A percentile compares a stretch with the other conserved stretches of the same genome.
Evolutionary conservation across 1,140 invertebrate species (phyloP).

Genomic region (Conopomorpha cramerella): DNA sequence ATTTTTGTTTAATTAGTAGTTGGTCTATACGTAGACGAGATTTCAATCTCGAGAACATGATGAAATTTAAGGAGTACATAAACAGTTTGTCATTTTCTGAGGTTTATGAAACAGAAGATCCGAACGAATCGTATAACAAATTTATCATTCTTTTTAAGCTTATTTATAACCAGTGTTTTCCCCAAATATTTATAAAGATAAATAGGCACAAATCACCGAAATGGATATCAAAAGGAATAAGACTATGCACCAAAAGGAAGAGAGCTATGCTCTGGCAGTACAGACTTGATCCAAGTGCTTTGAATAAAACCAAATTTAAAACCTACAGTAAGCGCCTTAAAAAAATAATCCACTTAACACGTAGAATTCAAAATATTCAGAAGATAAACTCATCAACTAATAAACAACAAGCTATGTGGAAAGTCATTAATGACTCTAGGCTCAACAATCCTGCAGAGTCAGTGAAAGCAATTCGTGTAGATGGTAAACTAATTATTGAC

Average conservation of each 20-base stretch:
- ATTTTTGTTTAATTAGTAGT: neutral
- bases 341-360: neutral
- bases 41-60: neutral
- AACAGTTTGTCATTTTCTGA: too few relatives aligned
- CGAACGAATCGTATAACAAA: constrained; percentile 1
- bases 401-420: neutral
- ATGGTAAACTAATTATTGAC: neutral
- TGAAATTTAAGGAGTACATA: constrained; percentile 3
- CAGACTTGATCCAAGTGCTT: neutral
- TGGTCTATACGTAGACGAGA: constrained; percentile 3
- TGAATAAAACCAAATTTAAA: neutral
- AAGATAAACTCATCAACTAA: neutral
- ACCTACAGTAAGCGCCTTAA: too few relatives aligned
- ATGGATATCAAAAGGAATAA: constrained; percentile 1
- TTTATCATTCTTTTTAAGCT: constrained; percentile 3
- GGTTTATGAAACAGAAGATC: constrained; percentile 1
- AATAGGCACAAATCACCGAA: neutral
- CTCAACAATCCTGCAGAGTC: neutral
- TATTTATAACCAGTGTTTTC: constrained; percentile 4
- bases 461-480: neutral
- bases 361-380: constrained; percentile 1
- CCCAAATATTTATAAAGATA: neutral
- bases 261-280: neutral
- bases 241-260: neutral
- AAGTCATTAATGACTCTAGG: neutral